phyloP scores from a whole-genome alignment of 2,888 invertebrate species.

The Chrysotoxum bicinctum region DNA sequence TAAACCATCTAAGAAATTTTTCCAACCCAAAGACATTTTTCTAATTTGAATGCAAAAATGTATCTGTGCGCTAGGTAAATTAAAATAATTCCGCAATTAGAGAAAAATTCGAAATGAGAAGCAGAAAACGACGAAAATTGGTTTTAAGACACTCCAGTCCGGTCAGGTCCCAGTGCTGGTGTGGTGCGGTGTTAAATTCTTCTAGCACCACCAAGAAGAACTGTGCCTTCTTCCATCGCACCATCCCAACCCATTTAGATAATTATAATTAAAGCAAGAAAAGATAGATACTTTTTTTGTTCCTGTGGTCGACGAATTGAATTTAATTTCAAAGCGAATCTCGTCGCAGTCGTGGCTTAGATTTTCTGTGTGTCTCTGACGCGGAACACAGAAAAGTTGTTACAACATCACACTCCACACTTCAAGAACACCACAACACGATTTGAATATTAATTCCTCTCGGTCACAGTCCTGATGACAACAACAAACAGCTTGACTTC shows the following conservation, averaged over 20 bases:
- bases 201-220: background rate
- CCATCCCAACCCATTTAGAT: conserved; percentile 30
- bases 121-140: conserved; percentile 9
- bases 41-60: conserved; percentile 64
- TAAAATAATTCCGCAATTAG: conserved; percentile 71
- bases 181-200: conserved; percentile 13
- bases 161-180: no score
- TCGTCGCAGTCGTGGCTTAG: background rate
- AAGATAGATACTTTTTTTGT: conserved; percentile 5
- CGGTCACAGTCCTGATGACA: conserved; percentile 33
- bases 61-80: conserved; percentile 39
- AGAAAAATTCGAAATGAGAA: conserved; percentile 56
- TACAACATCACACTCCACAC: conserved; percentile 37
- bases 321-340: conserved; percentile 32
- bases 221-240: background rate
- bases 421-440: conserved; percentile 57
- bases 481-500: background rate
- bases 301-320: background rate
- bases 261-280: conserved; percentile 55
- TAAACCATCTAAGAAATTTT: conserved; percentile 62
- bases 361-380: conserved; percentile 20
- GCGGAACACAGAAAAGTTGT: conserved; percentile 34
- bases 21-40: conserved; percentile 43
- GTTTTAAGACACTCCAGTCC: background rate
- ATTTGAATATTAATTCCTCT: conserved; percentile 63